These are phyloP conservation scores for Trachelipus rathkii DNA, from an alignment of 1,140 invertebrate species.

Conservation along the genomic window DNA sequence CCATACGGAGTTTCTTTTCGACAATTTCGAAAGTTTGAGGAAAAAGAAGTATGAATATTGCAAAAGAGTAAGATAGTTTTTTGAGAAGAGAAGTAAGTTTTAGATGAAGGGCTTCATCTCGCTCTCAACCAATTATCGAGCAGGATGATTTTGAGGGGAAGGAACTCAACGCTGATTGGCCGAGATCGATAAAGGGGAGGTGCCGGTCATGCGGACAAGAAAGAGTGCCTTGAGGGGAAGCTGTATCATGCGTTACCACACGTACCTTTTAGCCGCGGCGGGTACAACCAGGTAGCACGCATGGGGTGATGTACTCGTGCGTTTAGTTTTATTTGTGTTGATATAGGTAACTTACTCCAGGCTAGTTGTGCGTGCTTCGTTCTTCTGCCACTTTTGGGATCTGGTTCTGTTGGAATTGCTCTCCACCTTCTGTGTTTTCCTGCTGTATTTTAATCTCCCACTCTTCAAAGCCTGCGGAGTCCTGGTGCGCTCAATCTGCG, in stretches of 20 bases:
- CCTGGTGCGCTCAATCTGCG: too few species aligned
- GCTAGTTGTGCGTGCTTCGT: too few species aligned
- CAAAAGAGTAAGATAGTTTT: neutral
- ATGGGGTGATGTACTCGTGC: too few species aligned
- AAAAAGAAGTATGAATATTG: neutral
- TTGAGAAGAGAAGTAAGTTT: neutral
- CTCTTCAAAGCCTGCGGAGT: too few species aligned
- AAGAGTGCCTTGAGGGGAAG: neutral
- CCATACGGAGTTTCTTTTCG: neutral
- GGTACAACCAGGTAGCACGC: too few species aligned
- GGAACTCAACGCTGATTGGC: conserved; percentile 34
- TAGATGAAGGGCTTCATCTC: conserved; percentile 18
- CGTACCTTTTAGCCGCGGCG: too few species aligned
- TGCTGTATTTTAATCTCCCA: too few species aligned
- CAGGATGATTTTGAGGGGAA: conserved; percentile 21
- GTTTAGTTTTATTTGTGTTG: too few species aligned
- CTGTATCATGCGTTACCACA: conserved; percentile 11
- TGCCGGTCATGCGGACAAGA: conserved; percentile 27
- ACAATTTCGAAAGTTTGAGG: neutral
- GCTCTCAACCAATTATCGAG: conserved; percentile 30
- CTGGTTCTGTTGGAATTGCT: neutral
- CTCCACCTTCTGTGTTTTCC: neutral
- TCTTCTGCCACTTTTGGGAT: neutral
- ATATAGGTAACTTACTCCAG: too few species aligned
- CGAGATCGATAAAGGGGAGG: conserved; percentile 32